phyloP scores from a whole-genome alignment of 2,797 vertebrate genomes.

The Mormyrus hasselquistii region DNA sequence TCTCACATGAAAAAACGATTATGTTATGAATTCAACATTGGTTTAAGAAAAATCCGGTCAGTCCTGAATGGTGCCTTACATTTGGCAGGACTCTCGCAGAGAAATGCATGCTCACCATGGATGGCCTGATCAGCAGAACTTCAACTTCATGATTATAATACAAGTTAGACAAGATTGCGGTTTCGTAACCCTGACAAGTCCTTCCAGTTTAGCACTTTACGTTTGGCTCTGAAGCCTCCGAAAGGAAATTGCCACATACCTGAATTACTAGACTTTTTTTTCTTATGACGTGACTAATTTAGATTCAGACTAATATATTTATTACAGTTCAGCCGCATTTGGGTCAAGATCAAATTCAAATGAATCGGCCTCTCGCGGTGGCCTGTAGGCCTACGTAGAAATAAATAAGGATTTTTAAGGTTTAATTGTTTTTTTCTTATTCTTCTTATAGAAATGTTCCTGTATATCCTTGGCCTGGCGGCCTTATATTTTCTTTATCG shows the following conservation, averaged over 20 bases:
- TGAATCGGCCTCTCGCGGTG: not conserved
- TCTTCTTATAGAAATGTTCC: constrained; percentile 20
- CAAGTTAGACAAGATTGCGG: not conserved
- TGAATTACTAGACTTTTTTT: not conserved
- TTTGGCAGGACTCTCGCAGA: not conserved
- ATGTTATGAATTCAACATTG: not conserved
- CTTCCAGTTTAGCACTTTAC: not conserved
- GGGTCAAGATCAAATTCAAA: not conserved
- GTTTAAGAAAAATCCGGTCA: not conserved
- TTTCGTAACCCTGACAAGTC: not conserved
- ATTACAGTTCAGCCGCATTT: not conserved
- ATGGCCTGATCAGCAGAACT: not conserved
- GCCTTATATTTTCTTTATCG: constrained; percentile 24
- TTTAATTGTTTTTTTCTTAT: not conserved
- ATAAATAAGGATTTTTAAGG: not conserved
- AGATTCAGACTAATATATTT: not conserved
- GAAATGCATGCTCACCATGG: not conserved
- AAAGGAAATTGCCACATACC: not conserved
- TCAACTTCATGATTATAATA: not conserved
- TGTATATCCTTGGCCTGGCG: constrained; percentile 13
- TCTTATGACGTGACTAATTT: not conserved
- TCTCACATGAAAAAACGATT: not conserved
- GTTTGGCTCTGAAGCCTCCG: not conserved
- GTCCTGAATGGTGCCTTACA: not conserved
- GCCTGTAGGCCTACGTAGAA: not conserved